Conservation (phyloP, 2,113 vertebrate species). For the Hipposideros armiger region DNA sequence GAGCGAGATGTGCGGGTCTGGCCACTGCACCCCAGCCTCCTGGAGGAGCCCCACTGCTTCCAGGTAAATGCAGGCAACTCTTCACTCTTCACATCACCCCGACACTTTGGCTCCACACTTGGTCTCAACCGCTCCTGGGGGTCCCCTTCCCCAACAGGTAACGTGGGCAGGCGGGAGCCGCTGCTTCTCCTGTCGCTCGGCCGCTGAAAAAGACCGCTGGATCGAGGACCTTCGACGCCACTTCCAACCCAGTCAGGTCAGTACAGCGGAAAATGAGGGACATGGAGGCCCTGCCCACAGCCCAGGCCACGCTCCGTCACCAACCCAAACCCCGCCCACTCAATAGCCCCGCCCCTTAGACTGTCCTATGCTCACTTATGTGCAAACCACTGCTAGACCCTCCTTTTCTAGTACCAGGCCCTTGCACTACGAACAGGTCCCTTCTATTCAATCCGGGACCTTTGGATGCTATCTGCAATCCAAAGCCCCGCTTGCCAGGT, state of each 20-base stretch:
- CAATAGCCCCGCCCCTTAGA: neutral
- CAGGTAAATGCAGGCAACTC: constrained; percentile 87
- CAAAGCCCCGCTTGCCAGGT: neutral
- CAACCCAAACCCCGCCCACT: neutral
- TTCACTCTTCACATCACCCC: neutral
- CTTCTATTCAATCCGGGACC: neutral
- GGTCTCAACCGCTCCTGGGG: neutral
- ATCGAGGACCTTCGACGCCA: constrained; percentile 94
- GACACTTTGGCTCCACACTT: neutral
- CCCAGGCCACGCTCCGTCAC: neutral
- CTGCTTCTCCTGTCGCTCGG: constrained; percentile 94
- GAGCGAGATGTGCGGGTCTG: constrained; percentile 91
- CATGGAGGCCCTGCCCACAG: neutral
- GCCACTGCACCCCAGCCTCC: constrained; percentile 94
- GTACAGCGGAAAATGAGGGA: neutral
- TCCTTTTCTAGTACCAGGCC: neutral
- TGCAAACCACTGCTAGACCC: neutral
- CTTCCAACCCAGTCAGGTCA: constrained; percentile 94
- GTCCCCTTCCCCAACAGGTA: constrained; percentile 84
- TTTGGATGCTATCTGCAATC: neutral
- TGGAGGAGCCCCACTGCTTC: constrained; percentile 95
- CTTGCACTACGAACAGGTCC: no score
- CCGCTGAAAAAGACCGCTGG: constrained; percentile 95
- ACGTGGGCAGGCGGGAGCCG: constrained; percentile 91
- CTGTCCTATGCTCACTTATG: neutral